Percentiles rank a stretch among this genome's conserved stretches.
These are phyloP conservation scores for Neotoxoptera formosana DNA, from an alignment of 1,140 invertebrate species.

Conservation along the genomic window DNA sequence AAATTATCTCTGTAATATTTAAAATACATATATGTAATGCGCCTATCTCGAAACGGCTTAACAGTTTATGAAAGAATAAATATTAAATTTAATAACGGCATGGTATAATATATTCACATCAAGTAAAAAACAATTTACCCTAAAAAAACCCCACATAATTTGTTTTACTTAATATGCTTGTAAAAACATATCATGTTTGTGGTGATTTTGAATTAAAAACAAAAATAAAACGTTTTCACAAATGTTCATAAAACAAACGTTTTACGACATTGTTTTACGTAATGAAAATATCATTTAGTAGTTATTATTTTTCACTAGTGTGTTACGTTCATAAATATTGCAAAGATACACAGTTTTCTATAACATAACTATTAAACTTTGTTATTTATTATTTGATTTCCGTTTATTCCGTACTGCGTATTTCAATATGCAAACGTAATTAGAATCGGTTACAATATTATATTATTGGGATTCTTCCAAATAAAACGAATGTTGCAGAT, in stretches of 20 bases:
- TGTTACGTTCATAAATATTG: constrained; percentile 3
- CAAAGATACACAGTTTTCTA: neutral
- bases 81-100: neutral
- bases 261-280: neutral
- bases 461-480: neutral
- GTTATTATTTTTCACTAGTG: neutral
- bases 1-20: neutral
- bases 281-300: neutral
- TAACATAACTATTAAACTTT: neutral
- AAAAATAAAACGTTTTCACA: neutral
- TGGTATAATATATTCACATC: neutral
- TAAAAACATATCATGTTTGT: neutral
- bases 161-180: neutral
- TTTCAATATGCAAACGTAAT: neutral
- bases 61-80: neutral
- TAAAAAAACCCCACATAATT: neutral
- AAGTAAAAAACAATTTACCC: neutral
- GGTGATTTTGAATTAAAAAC: neutral
- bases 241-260: neutral
- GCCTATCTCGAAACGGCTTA: neutral
- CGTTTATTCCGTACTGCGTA: neutral
- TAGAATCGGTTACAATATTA: neutral
- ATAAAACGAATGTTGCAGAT: neutral
- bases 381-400: neutral
- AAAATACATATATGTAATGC: neutral